A percentile compares a stretch with the other conserved stretches of the same genome.
Conservation (phyloP, 2,888 invertebrate genomes). For the Malthinus seriepunctatus region DNA sequence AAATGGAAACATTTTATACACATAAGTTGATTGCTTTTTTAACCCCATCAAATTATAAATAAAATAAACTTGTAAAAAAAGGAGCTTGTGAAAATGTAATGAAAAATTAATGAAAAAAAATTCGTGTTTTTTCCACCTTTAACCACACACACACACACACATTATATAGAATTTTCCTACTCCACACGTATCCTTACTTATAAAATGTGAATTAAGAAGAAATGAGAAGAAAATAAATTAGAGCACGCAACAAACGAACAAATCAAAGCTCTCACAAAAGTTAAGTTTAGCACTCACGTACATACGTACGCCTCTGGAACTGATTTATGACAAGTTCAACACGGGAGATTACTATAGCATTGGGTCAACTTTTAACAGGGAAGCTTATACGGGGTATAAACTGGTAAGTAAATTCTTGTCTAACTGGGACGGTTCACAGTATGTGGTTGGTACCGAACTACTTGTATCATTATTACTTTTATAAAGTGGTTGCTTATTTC, state of each 20-base stretch:
- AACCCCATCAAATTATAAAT: too few relatives aligned
- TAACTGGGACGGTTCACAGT: slow-evolving; percentile 38
- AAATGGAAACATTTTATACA: slow-evolving; percentile 5
- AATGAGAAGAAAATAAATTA: slow-evolving; percentile 34
- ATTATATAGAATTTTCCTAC: too few relatives aligned
- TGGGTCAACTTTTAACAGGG: slow-evolving; percentile 36
- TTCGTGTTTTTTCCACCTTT: too few relatives aligned
- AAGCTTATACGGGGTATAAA: slow-evolving; percentile 27
- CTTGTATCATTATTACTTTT: slow-evolving; percentile 1
- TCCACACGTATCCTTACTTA: slow-evolving; percentile 1
- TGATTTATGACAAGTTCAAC: slow-evolving; percentile 36
- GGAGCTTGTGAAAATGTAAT: too few relatives aligned
- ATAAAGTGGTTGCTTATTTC: background rate
- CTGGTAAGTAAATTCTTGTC: slow-evolving; percentile 32
- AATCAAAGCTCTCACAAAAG: slow-evolving; percentile 24
- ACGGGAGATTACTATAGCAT: slow-evolving; percentile 39
- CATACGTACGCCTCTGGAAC: slow-evolving; percentile 33
- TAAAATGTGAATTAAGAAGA: slow-evolving; percentile 25
- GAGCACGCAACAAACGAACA: slow-evolving; percentile 37
- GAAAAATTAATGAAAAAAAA: too few relatives aligned
- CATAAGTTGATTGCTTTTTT: background rate
- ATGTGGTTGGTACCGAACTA: slow-evolving; percentile 18
- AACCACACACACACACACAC: too few relatives aligned
- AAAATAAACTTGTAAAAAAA: too few relatives aligned
- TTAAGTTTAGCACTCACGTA: slow-evolving; percentile 30